phyloP scores from a whole-genome alignment of 1,140 invertebrate genomes.

The Bradysia coprophila region DNA sequence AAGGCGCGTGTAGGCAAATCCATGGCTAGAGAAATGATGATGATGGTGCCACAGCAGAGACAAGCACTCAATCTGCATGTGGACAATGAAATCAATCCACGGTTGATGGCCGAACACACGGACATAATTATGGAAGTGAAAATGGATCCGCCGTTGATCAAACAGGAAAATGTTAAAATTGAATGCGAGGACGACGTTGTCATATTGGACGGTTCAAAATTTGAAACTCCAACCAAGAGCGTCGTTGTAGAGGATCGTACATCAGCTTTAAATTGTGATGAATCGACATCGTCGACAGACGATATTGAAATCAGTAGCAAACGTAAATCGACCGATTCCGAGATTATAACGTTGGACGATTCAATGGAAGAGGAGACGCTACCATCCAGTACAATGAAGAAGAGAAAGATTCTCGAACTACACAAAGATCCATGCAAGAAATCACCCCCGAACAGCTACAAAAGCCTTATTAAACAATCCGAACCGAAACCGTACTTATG shows the following conservation, averaged over 20 bases:
- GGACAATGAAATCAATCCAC: not conserved
- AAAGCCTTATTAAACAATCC: constrained; percentile 21
- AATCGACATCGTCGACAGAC: constrained; percentile 4
- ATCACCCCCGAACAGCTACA: constrained; percentile 17
- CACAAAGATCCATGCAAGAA: constrained; percentile 11
- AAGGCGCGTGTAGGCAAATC: constrained; percentile 44
- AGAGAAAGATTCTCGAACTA: constrained; percentile 16
- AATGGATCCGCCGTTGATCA: constrained; percentile 9
- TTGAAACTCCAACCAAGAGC: not conserved
- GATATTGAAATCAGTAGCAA: no score
- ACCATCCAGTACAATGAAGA: constrained; percentile 4
- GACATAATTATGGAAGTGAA: not conserved
- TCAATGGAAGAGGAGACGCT: constrained; percentile 6
- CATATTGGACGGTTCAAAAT: constrained; percentile 2
- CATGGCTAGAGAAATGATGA: constrained; percentile 35
- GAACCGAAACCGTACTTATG: constrained; percentile 18
- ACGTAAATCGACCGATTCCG: constrained; percentile 3
- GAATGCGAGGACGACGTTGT: constrained; percentile 19
- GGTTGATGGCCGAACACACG: not conserved
- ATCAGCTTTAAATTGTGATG: constrained; percentile 15
- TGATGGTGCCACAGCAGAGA: constrained; percentile 7
- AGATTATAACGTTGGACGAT: constrained; percentile 14
- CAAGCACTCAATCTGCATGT: constrained; percentile 7
- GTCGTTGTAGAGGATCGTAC: constrained; percentile 3
- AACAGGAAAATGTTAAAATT: constrained; percentile 24